Percentiles rank a stretch among this genome's conserved stretches.
Evolutionary conservation across 1,140 invertebrate genomes (phyloP).

Genomic region (Calosoma granatense): DNA sequence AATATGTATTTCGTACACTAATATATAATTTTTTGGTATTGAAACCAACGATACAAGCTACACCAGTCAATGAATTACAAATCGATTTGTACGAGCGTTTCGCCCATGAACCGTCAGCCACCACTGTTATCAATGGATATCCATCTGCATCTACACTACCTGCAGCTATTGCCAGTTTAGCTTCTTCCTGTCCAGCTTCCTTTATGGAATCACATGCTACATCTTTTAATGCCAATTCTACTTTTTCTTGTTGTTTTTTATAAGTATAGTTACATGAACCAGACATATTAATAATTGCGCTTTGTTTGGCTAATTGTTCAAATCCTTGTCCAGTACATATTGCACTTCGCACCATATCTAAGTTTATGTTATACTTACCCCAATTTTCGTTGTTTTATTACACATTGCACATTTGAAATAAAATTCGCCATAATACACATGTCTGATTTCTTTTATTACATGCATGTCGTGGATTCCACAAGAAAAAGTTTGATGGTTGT

Average conservation of each 20-base stretch:
- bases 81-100: conserved; percentile 24
- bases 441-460: neutral
- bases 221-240: neutral
- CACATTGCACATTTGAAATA: neutral
- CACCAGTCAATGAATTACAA: conserved; percentile 25
- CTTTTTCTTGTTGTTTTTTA: neutral
- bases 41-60: conserved; percentile 26
- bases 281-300: neutral
- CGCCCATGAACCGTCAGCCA: conserved; percentile 24
- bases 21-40: no score
- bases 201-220: neutral
- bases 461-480: neutral
- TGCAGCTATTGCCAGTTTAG: neutral
- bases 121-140: conserved; percentile 22
- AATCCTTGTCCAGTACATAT: neutral
- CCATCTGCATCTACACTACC: conserved; percentile 15
- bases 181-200: neutral
- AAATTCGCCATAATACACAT: neutral
- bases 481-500: neutral
- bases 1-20: no score
- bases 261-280: neutral
- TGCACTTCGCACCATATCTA: neutral
- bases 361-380: neutral
- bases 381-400: neutral
- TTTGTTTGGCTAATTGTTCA: neutral